Evolutionary conservation across 1,140 invertebrate species (phyloP).

Genomic region (Drosophila sechellia): DNA sequence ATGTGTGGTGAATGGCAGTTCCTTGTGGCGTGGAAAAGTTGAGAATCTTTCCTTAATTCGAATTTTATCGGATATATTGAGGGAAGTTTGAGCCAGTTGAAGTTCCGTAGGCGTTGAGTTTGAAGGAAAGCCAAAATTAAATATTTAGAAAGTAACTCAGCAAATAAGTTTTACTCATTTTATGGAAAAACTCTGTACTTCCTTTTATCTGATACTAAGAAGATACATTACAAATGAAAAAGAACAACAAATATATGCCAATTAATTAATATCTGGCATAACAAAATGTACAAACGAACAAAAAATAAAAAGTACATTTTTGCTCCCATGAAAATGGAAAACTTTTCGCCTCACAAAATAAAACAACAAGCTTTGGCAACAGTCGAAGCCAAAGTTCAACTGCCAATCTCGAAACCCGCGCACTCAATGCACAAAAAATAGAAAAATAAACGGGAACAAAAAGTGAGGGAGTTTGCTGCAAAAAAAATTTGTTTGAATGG

Average conservation of each 20-base stretch:
- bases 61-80: not conserved
- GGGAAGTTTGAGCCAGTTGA: not conserved
- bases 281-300: not conserved
- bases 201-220: no score
- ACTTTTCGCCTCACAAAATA: slow-evolving; percentile 2
- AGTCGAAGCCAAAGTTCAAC: slow-evolving; percentile 38
- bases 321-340: slow-evolving; percentile 3
- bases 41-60: slow-evolving; percentile 1
- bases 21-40: slow-evolving; percentile 1
- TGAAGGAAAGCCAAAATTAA: no score
- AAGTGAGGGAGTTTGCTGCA: slow-evolving; percentile 1
- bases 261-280: slow-evolving; percentile 6
- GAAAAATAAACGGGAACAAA: not conserved
- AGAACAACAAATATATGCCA: no score
- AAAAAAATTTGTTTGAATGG: slow-evolving; percentile 45
- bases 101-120: not conserved
- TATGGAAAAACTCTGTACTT: no score
- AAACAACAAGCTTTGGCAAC: slow-evolving; percentile 8
- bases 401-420: slow-evolving; percentile 25
- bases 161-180: no score
- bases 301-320: slow-evolving; percentile 4
- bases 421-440: slow-evolving; percentile 11
- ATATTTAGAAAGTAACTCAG: no score
- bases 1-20: slow-evolving; percentile 14
- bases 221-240: no score